phyloP scores from a whole-genome alignment of 2,888 invertebrate genomes.

The Bembecia ichneumoniformis region DNA sequence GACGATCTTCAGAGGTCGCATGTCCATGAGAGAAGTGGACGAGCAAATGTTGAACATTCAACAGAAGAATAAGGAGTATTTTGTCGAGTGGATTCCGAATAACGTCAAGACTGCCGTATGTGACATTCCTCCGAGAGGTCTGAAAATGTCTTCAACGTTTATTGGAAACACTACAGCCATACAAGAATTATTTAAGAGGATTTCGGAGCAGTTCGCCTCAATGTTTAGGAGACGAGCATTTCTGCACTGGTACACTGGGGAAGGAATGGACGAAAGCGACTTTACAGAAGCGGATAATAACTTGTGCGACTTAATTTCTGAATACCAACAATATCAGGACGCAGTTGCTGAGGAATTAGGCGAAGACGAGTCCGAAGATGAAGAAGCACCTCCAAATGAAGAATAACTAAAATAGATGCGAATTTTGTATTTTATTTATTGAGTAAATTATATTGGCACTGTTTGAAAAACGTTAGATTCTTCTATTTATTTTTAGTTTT shows the following conservation, averaged over 20 bases:
- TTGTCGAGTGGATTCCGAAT: constrained; percentile 85
- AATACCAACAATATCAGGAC: constrained; percentile 94
- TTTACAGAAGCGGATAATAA: constrained; percentile 96
- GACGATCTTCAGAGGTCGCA: constrained; percentile 88
- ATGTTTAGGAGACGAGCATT: constrained; percentile 97
- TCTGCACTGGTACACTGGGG: constrained; percentile 96
- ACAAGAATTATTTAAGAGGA: constrained; percentile 88
- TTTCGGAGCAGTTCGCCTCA: constrained; percentile 86
- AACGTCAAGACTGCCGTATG: constrained; percentile 86
- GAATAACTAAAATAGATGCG: constrained; percentile 32
- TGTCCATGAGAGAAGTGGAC: constrained; percentile 94
- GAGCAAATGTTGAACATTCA: constrained; percentile 85
- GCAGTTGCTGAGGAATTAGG: constrained; percentile 88
- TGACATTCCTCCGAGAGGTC: constrained; percentile 80
- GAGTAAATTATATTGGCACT: neutral
- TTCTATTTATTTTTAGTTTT: too few relatives aligned
- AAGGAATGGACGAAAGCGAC: constrained; percentile 96
- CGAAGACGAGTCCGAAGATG: constrained; percentile 69
- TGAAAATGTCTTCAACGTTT: constrained; percentile 90
- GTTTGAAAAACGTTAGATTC: neutral
- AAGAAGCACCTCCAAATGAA: neutral
- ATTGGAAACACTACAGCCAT: constrained; percentile 89
- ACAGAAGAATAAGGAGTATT: constrained; percentile 81
- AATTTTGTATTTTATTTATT: constrained; percentile 4
- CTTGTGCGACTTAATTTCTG: constrained; percentile 89